Base-by-base conservation (phyloP, 1,140 invertebrate species). In the Bombus turneri region DNA sequence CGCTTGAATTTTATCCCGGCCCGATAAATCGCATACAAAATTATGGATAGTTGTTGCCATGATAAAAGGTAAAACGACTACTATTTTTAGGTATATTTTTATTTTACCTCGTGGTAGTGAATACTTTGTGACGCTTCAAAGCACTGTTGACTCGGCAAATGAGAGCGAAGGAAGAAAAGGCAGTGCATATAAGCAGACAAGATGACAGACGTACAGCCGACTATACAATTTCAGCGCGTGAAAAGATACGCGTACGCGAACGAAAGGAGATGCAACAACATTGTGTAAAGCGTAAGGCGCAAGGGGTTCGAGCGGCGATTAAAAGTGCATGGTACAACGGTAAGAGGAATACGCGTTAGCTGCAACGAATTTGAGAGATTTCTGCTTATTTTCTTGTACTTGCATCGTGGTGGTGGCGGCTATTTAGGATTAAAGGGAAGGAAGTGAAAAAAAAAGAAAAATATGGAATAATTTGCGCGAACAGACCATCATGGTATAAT, bases 181-280 rank as follows among this genome's bases (percentile, higher is more conserved):
- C 77, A 31, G 68, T 80, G 68, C 76, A 2, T 39, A 22, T 8
- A n/a, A 62, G 71, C 47, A 22, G 47, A 53, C 47, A 22, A 31
- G 18, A 82, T 31, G 34, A 81, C 5, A 64, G 13, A 84, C 53
- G n/a, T 75, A 72, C 57, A 86, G 82, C 66, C 47, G 57, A 39
- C 15, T 53, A 22, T 75, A 43, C 28, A 62, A 41, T 57, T 64
- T 66, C 39, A 5, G 47, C 66, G 37, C 18, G 25, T 87, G 64
- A 75, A 43, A 79, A 79, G 66, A 87, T 1, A 73, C 47, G 83
- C 62, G n/a, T 53, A 53, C 47, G 47, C 18, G 18, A 74, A 87
- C 39, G 31, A 66, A 39, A 18, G 34, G 59, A n/a, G 18, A 85
- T 47, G 22, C 69, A 81, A 68, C 83, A 69, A 81, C 43, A 68